Evolutionary conservation across 2,888 invertebrate species (phyloP).

Genomic region (Lumbricus terrestris): DNA sequence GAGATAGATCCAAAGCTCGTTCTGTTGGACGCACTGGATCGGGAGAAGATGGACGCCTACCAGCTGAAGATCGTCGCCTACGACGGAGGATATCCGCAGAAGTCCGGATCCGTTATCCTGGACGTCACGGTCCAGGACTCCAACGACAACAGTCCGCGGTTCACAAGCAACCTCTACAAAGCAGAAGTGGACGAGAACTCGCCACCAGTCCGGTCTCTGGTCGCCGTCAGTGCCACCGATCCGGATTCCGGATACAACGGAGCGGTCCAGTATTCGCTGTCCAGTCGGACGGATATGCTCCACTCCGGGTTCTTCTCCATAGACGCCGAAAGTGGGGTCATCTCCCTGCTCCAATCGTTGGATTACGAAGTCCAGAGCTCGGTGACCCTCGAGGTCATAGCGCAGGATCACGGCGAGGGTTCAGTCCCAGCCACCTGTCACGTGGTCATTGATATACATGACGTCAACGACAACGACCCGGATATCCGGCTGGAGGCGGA

Average conservation of each 20-base stretch:
- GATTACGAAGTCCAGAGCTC: slow-evolving; percentile 30
- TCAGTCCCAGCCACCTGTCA: slow-evolving; percentile 75
- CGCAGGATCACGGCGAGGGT: slow-evolving; percentile 56
- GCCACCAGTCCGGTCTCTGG: slow-evolving; percentile 66
- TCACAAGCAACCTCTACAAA: slow-evolving; percentile 83
- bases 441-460: slow-evolving; percentile 62
- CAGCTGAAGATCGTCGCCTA: slow-evolving; percentile 73
- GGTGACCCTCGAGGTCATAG: slow-evolving; percentile 29
- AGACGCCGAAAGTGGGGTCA: slow-evolving; percentile 25
- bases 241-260: slow-evolving; percentile 30
- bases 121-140: slow-evolving; percentile 50
- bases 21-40: slow-evolving; percentile 69
- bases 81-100: slow-evolving; percentile 45
- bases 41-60: slow-evolving; percentile 83
- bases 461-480: slow-evolving; percentile 84
- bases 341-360: slow-evolving; percentile 24
- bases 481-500: slow-evolving; percentile 73
- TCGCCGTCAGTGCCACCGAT: slow-evolving; percentile 25
- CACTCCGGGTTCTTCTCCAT: slow-evolving; percentile 19
- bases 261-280: slow-evolving; percentile 19
- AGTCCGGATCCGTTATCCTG: slow-evolving; percentile 50
- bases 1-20: slow-evolving; percentile 21
- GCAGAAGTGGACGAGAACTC: slow-evolving; percentile 81
- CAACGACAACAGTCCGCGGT: slow-evolving; percentile 82
- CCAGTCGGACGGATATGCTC: not conserved